Evolutionary conservation across 2,797 vertebrate genomes (phyloP), one percentile per base, ranked within the genome.

Genomic region (Trachurus trachurus): DNA sequence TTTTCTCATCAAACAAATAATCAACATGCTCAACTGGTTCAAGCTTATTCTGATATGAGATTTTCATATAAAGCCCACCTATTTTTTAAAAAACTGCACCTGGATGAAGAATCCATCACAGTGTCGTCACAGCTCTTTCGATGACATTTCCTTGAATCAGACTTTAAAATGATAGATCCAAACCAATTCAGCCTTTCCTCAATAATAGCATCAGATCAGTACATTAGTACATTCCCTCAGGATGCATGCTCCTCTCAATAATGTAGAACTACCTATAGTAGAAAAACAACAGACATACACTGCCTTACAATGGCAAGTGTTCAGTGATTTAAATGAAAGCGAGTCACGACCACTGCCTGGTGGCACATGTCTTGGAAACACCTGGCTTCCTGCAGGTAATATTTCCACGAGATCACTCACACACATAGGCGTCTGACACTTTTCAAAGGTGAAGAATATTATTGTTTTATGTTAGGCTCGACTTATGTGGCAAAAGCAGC

Each of bases 351-450:
- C 2, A 21, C 34, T 22, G 40, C 53, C 45, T 21, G 15, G 9
- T 44, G 11, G 11, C 71, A 62, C 12, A 59, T 39, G 59, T 61
- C 66, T 50, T 45, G 15, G 44, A 79, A 70, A 40, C 53, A 63
- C 26, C 53, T 54, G 15, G 37, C 19, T 76, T 39, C 54, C 42
- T 53, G 66, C 9, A 22, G 56, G 26, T 42, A 49, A 67, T 12
- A 60, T 64, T 78, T 77, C 7, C 40, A 63, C 11, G 52, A 73
- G 44, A 53, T 79, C 37, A 64, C 26, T 53, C 31, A 34, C 31
- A 34, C 31, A 34, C 31, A 34, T 34, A 34, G 31, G 31, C 74
- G 29, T 52, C 78, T 37, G 10, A 58, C 63, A 50, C 59, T 61
- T 61, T 39, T 39, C 50, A 9, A 76, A 56, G 52, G 9, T 66